These are phyloP conservation scores for Orbicella faveolata DNA, from an alignment of 64 coral and sea anemone genomes.

Conservation along the genomic window DNA sequence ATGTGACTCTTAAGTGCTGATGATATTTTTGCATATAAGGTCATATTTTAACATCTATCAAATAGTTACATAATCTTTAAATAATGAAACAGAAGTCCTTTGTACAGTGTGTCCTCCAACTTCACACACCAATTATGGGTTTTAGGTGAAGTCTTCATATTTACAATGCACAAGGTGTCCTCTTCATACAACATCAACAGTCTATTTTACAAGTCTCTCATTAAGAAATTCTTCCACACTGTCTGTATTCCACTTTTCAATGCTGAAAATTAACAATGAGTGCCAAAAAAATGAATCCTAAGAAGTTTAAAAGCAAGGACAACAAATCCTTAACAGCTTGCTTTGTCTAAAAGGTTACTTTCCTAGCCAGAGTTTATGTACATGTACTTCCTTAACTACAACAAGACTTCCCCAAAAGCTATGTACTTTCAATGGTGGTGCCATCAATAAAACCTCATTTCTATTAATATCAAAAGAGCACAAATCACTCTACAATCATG, in stretches of 20 bases:
- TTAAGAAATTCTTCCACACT: conserved; percentile 97
- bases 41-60: neutral
- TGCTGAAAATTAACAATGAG: conserved; percentile 65
- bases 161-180: conserved; percentile 14
- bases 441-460: no score
- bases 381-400: no score
- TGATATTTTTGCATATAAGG: neutral
- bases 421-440: no score
- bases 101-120: conserved; percentile 24
- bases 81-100: neutral
- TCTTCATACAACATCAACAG: neutral
- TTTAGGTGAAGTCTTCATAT: conserved; percentile 46
- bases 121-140: conserved; percentile 31
- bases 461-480: no score
- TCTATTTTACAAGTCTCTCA: conserved; percentile 77
- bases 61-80: neutral
- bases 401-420: no score
- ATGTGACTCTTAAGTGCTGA: no score
- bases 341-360: no score
- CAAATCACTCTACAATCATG: no score
- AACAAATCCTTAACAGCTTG: no score
- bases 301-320: no score
- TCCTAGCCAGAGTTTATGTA: no score
- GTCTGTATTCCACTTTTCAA: conserved; percentile 99
- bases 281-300: neutral